A percentile compares a stretch with the other conserved stretches of the same genome.
Evolutionary conservation across 30 jellyfish, hydroid and myxozoan species (phyloP).

Genomic region (Aurelia sp.): DNA sequence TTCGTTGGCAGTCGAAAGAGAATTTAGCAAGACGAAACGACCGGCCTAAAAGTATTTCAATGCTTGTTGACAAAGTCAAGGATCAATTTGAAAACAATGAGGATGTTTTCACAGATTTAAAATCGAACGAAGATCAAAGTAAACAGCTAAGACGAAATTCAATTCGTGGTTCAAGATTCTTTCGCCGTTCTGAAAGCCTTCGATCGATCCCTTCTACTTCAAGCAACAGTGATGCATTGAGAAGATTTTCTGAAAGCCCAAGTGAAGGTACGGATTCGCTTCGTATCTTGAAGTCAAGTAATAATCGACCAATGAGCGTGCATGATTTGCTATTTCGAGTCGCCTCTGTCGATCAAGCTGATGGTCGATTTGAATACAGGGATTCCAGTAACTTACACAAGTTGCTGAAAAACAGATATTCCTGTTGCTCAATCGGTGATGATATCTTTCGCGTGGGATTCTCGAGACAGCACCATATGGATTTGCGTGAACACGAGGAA

Average conservation of each 20-base stretch:
- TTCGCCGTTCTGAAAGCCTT: constrained; percentile 63
- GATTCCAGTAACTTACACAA: constrained; percentile 29
- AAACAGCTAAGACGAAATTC: constrained; percentile 15
- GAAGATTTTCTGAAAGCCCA: constrained; percentile 3
- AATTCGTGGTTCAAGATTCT: constrained; percentile 16
- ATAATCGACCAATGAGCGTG: constrained; percentile 65
- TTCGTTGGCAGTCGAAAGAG: constrained; percentile 58
- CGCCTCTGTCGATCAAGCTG: constrained; percentile 35
- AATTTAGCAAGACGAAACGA: constrained; percentile 25
- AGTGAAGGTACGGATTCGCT: constrained; percentile 19
- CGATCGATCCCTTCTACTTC: constrained; percentile 58
- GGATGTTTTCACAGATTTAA: not conserved
- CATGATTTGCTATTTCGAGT: constrained; percentile 57
- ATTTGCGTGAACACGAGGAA: constrained; percentile 13
- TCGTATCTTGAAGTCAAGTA: constrained; percentile 27
- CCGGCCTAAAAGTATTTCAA: constrained; percentile 48
- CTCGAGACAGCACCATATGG: not conserved
- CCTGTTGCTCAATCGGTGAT: constrained; percentile 45
- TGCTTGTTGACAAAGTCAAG: constrained; percentile 50
- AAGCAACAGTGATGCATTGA: not conserved
- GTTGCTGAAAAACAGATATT: constrained; percentile 42
- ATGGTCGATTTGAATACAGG: not conserved
- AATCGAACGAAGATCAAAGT: not conserved
- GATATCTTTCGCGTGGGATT: not conserved
- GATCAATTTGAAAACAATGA: constrained; percentile 13